Evolutionary conservation across 2,888 invertebrate species (phyloP).

Genomic region (Rutpela maculata): DNA sequence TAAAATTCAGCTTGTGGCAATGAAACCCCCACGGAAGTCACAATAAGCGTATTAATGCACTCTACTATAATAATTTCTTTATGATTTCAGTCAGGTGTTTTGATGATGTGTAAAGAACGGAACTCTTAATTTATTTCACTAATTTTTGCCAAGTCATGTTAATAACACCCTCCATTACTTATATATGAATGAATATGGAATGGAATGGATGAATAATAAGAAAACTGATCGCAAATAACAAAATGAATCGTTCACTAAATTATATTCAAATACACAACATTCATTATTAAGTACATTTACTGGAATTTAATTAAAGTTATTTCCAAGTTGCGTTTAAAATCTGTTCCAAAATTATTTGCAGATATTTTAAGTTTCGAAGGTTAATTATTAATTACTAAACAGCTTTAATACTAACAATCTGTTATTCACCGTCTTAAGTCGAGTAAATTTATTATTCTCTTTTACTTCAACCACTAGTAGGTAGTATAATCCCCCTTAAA

Average conservation of each 20-base stretch:
- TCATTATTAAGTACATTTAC: background rate
- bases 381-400: background rate
- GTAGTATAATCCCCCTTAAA: background rate
- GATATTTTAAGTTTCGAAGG: background rate
- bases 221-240: no score
- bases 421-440: slow-evolving; percentile 2
- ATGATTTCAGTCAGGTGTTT: no score
- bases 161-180: background rate
- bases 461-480: background rate
- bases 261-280: background rate
- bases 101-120: background rate
- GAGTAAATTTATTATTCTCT: background rate
- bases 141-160: background rate
- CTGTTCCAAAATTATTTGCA: background rate
- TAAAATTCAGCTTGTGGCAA: no score
- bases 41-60: no score
- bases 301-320: background rate
- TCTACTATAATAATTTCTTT: no score
- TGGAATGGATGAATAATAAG: background rate
- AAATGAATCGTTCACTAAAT: no score
- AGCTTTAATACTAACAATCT: background rate
- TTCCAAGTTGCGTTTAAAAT: background rate
- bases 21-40: no score
- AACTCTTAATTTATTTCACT: background rate
- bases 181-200: background rate